Evolutionary conservation across 2,113 vertebrate species (phyloP).

Genomic region (Petroica traversi): DNA sequence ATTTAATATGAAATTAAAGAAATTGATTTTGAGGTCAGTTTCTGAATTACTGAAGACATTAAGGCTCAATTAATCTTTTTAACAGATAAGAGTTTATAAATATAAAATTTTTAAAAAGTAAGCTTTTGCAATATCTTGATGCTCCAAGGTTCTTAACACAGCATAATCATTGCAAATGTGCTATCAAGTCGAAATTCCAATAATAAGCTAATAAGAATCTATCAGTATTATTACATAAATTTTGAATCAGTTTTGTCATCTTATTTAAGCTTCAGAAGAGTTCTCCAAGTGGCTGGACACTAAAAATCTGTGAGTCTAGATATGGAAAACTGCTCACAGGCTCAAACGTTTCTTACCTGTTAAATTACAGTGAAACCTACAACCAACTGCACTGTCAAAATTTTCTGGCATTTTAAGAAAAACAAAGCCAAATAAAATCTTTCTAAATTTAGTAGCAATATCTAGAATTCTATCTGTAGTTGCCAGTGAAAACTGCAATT

Average conservation of each 20-base stretch:
- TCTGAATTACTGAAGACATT: neutral
- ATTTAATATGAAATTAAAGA: neutral
- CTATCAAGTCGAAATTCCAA: neutral
- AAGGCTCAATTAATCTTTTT: neutral
- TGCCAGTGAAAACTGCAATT: neutral
- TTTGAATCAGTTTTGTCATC: neutral
- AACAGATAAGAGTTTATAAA: neutral
- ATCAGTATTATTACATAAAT: neutral
- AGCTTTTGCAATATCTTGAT: neutral
- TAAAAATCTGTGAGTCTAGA: neutral
- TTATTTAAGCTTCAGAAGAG: neutral
- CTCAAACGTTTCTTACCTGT: neutral
- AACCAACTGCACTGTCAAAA: neutral
- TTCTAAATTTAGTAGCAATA: neutral
- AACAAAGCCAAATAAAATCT: neutral
- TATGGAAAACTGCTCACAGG: neutral
- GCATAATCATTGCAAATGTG: neutral
- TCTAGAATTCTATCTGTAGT: rapidly evolving
- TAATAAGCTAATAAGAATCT: neutral
- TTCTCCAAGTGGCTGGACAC: neutral
- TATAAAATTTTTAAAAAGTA: neutral
- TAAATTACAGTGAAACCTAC: neutral
- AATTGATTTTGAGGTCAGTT: neutral
- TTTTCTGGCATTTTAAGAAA: neutral
- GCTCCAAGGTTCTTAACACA: neutral